A percentile compares a stretch with the other conserved stretches of the same genome.
Evolutionary conservation across 2,888 invertebrate genomes (phyloP).

Genomic region (Steromphala cineraria): DNA sequence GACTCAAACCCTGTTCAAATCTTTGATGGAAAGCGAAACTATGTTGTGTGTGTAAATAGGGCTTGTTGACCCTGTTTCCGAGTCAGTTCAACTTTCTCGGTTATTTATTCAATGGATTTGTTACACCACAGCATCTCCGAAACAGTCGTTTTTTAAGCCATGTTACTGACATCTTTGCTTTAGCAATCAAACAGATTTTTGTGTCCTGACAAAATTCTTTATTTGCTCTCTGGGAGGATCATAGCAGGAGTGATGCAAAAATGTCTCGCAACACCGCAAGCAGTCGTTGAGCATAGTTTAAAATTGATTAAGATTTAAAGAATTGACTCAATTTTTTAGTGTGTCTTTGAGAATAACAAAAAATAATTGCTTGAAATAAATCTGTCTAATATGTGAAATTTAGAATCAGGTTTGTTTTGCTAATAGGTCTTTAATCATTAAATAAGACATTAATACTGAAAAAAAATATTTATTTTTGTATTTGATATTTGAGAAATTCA

Average conservation of each 20-base stretch:
- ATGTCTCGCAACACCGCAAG: too few relatives aligned
- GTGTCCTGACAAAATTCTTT: background rate
- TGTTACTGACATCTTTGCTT: background rate
- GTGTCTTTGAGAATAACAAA: too few relatives aligned
- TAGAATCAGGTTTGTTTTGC: too few relatives aligned
- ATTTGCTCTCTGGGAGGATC: background rate
- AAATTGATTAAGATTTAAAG: too few relatives aligned
- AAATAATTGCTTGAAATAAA: too few relatives aligned
- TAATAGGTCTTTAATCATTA: too few relatives aligned
- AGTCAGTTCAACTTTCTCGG: background rate
- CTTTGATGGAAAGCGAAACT: background rate
- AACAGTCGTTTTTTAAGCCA: background rate
- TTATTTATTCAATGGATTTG: background rate
- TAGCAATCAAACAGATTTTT: background rate
- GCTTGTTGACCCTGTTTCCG: background rate
- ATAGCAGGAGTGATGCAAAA: background rate
- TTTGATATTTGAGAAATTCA: too few relatives aligned
- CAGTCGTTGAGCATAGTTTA: too few relatives aligned
- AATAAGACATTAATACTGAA: too few relatives aligned
- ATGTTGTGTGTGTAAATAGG: background rate
- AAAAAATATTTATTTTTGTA: too few relatives aligned
- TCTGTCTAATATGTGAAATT: too few relatives aligned
- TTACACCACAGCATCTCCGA: background rate
- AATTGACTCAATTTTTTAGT: too few relatives aligned
- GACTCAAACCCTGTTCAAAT: background rate